Conservation (phyloP, 2,888 invertebrate species). For the Eustalomyia histrio region DNA sequence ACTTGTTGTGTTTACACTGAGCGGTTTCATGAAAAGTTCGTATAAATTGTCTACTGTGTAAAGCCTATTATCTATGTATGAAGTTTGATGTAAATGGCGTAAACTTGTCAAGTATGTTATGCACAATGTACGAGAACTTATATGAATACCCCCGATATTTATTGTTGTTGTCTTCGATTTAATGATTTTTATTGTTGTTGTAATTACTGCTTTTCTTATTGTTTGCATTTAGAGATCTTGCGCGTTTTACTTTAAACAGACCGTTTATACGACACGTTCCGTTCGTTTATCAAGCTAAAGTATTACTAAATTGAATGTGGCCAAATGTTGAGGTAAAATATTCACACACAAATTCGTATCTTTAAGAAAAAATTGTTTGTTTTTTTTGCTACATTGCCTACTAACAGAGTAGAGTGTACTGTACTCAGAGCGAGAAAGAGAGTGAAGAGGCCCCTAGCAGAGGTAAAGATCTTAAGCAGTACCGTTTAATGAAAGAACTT, state of each 20-base stretch:
- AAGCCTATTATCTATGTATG: no score
- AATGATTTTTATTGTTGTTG: conserved; percentile 33
- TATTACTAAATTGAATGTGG: conserved; percentile 34
- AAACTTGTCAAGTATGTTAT: no score
- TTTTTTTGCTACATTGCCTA: not conserved
- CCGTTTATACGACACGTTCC: conserved; percentile 13
- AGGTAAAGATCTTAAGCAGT: not conserved
- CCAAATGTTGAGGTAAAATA: conserved; percentile 41
- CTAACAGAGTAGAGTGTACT: not conserved
- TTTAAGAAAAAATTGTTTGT: not conserved
- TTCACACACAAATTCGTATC: not conserved
- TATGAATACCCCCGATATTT: no score
- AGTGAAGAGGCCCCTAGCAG: not conserved
- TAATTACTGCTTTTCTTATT: conserved; percentile 9
- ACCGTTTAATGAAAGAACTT: no score
- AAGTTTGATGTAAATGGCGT: no score
- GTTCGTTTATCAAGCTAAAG: conserved; percentile 33
- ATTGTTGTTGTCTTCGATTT: conserved; percentile 48
- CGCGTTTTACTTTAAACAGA: conserved; percentile 8
- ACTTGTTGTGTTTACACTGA: conserved; percentile 55
- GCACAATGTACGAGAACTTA: no score
- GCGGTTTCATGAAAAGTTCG: no score
- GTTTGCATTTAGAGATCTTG: conserved; percentile 20
- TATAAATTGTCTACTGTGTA: no score
- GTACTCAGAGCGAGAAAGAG: not conserved